Percentiles rank a stretch among this genome's conserved stretches.
phyloP scores from a whole-genome alignment of 2,797 vertebrate genomes.

The Eremophila alpestris region DNA sequence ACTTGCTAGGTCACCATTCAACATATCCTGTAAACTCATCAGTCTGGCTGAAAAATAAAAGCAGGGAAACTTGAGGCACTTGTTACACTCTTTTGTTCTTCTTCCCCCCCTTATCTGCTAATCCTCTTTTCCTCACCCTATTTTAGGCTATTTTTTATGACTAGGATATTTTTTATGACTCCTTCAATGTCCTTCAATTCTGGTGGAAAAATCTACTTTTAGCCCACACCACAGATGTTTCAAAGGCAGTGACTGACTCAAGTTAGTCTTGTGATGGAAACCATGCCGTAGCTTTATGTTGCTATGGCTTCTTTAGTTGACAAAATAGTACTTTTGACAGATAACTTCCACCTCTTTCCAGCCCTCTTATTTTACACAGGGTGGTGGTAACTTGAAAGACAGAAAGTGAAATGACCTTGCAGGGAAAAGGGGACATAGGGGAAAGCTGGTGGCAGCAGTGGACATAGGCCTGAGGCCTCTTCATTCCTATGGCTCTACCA shows the following conservation, averaged over 20 bases:
- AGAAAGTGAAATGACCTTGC: not conserved
- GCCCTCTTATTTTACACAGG: not conserved
- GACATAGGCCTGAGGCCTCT: rapidly evolving
- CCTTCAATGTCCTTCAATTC: constrained; percentile 7
- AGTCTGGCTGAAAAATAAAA: not conserved
- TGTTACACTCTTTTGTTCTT: not conserved
- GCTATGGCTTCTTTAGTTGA: constrained; percentile 33
- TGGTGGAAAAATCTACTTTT: constrained; percentile 42
- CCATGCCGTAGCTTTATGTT: not conserved
- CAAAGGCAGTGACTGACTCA: constrained; percentile 57
- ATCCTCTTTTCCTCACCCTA: not conserved
- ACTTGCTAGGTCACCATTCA: not conserved
- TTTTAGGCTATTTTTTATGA: constrained; percentile 12
- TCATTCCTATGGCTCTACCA: not conserved
- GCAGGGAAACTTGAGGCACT: not conserved
- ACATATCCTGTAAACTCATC: not conserved
- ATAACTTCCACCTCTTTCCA: not conserved
- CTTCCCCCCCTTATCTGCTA: not conserved
- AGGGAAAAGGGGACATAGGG: not conserved
- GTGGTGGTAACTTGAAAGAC: not conserved
- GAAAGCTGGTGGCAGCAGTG: not conserved
- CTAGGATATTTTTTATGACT: constrained; percentile 23
- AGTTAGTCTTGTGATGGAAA: constrained; percentile 44
- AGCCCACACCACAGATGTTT: constrained; percentile 18
- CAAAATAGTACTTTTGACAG: not conserved